phyloP scores from a whole-genome alignment of 2,888 invertebrate species.

The Agrochola circellaris region DNA sequence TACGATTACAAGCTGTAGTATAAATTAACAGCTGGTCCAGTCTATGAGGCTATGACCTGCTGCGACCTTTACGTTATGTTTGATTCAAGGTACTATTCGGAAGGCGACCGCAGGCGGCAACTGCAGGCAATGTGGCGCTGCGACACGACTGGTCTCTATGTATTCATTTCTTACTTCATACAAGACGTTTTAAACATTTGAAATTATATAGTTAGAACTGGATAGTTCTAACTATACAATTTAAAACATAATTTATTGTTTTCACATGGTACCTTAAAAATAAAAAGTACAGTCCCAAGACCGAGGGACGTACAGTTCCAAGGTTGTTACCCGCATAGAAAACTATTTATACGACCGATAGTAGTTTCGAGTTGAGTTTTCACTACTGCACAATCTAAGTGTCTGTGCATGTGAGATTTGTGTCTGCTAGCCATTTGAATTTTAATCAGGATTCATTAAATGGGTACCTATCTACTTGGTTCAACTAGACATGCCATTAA shows the following conservation, averaged over 20 bases:
- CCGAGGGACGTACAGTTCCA: background rate
- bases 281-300: background rate
- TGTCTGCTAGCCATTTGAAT: background rate
- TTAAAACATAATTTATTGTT: background rate
- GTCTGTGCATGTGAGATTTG: background rate
- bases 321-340: no score
- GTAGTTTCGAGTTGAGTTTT: background rate
- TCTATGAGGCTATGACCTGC: background rate
- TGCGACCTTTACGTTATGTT: constrained; percentile 18
- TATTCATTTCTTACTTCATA: no score
- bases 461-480: background rate
- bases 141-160: no score
- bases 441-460: background rate
- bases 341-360: background rate
- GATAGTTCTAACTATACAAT: background rate
- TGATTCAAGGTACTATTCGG: background rate
- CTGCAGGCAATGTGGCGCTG: no score
- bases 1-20: background rate
- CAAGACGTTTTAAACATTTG: no score
- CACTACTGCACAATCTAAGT: background rate
- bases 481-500: background rate
- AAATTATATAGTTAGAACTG: no score
- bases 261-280: background rate
- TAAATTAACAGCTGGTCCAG: background rate
- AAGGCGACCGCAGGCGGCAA: no score